Conservation (phyloP, 1,140 invertebrate species). For the Nylanderia fulva region DNA sequence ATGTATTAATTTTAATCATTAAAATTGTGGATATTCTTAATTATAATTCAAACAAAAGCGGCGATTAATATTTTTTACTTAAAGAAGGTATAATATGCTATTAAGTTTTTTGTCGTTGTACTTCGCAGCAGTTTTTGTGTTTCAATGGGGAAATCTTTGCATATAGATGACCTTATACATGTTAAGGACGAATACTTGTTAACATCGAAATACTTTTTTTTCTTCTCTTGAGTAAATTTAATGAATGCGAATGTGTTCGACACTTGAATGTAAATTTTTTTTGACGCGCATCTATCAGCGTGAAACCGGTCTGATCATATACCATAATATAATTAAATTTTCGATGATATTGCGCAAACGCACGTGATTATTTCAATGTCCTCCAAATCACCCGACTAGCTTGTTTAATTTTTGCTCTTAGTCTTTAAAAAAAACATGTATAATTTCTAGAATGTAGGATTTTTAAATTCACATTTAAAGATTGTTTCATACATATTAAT, state of each 20-base stretch:
- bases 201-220: slow-evolving; percentile 31
- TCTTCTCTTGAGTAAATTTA: slow-evolving; percentile 15
- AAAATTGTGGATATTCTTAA: too few species aligned
- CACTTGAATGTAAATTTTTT: background rate
- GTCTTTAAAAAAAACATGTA: too few species aligned
- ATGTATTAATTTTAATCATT: too few species aligned
- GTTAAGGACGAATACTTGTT: background rate
- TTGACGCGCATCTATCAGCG: background rate
- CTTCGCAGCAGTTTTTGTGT: background rate
- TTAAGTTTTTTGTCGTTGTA: background rate
- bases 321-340: background rate
- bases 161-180: background rate
- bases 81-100: background rate
- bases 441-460: background rate
- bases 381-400: background rate
- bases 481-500: too few species aligned
- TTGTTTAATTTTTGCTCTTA: background rate
- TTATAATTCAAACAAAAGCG: too few species aligned
- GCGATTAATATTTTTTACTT: background rate
- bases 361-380: background rate
- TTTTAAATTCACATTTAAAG: too few species aligned
- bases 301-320: slow-evolving; percentile 30
- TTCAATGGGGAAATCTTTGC: background rate
- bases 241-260: background rate
- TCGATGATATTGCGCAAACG: background rate